Evolutionary conservation across 1,140 invertebrate species (phyloP).

Genomic region (Drosophila pandora): DNA sequence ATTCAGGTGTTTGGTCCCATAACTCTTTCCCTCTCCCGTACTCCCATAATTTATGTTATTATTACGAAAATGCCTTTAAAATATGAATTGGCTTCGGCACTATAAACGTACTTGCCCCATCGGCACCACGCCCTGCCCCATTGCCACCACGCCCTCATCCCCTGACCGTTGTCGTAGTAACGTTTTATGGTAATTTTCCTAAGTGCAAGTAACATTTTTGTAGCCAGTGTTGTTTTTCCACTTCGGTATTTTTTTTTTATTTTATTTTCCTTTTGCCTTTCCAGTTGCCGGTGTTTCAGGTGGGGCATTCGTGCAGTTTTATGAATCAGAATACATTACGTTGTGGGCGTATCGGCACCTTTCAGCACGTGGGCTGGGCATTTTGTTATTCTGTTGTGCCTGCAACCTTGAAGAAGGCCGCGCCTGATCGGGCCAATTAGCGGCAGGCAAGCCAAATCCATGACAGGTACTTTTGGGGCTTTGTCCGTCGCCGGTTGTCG

Average conservation of each 20-base stretch:
- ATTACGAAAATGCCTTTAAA: conserved; percentile 60
- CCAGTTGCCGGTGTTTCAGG: conserved; percentile 6
- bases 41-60: conserved; percentile 54
- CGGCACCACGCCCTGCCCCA: background rate
- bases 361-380: conserved; percentile 36
- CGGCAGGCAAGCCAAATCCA: background rate
- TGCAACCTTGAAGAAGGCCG: conserved; percentile 41
- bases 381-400: background rate
- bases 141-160: background rate
- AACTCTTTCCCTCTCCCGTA: conserved; percentile 27
- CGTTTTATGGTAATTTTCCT: conserved; percentile 76
- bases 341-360: conserved; percentile 43
- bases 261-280: conserved; percentile 24
- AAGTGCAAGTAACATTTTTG: conserved; percentile 72
- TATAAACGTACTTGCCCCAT: conserved; percentile 21
- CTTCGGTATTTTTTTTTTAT: background rate
- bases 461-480: conserved; percentile 14
- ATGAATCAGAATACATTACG: conserved; percentile 72
- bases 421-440: conserved; percentile 45
- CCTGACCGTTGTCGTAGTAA: conserved; percentile 59
- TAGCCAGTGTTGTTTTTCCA: conserved; percentile 7
- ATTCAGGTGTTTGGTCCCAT: conserved; percentile 30
- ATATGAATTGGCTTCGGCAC: conserved; percentile 54
- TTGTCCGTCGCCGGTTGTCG: background rate
- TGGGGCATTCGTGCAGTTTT: conserved; percentile 57